A percentile compares a stretch with the other conserved stretches of the same genome.
phyloP scores from a whole-genome alignment of 2,113 vertebrate species.

The Dromiciops gliroides region DNA sequence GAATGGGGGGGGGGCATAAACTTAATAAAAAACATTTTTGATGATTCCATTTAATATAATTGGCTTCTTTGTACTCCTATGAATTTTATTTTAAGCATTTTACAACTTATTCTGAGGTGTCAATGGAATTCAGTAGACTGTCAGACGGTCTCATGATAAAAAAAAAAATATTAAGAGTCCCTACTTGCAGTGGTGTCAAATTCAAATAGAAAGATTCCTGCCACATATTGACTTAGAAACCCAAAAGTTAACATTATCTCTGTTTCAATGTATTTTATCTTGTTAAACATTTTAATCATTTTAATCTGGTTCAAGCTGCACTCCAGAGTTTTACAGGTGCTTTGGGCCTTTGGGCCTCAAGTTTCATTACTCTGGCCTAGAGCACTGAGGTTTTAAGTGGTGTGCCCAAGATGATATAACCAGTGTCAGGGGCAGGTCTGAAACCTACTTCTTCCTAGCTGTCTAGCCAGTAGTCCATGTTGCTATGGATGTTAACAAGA shows the following conservation, averaged over 20 bases:
- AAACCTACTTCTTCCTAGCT: not conserved
- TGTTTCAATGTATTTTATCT: not conserved
- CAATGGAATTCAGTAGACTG: not conserved
- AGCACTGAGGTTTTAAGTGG: not conserved
- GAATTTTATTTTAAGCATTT: not conserved
- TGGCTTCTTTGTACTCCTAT: not conserved
- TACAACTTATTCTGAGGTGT: not conserved
- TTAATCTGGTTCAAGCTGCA: not conserved
- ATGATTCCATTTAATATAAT: not conserved
- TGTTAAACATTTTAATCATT: not conserved
- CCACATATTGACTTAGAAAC: not conserved
- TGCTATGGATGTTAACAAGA: not conserved
- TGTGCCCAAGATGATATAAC: not conserved
- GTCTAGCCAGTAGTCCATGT: not conserved
- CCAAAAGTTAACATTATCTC: not conserved
- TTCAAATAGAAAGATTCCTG: not conserved
- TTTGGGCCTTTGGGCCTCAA: not conserved
- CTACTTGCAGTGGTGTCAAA: not conserved
- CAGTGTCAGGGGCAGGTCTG: not conserved
- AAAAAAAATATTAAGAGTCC: not conserved
- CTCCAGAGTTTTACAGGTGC: too few species aligned
- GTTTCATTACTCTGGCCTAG: not conserved
- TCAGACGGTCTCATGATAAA: not conserved
- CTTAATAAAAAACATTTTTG: not conserved
- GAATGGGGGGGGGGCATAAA: too few species aligned